Conservation (phyloP, 23 tunicate species). For the Botrylloides violaceus region DNA sequence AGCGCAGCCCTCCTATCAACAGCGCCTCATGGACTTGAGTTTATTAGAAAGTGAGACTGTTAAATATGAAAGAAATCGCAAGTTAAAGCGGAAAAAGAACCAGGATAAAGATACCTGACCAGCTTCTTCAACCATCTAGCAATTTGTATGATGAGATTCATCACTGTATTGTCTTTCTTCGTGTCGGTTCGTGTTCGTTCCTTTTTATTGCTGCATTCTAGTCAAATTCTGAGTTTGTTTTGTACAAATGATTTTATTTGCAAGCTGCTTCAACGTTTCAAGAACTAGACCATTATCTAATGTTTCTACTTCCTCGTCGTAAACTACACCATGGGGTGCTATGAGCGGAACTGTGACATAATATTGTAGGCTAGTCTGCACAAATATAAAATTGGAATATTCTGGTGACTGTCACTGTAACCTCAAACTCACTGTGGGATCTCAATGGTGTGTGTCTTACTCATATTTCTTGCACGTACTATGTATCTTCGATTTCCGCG, state of each 20-base stretch:
- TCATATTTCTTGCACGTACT: too few relatives aligned
- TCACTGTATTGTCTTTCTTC: too few relatives aligned
- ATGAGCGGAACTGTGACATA: too few relatives aligned
- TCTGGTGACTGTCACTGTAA: too few relatives aligned
- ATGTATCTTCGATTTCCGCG: too few relatives aligned
- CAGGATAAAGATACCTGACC: slow-evolving; percentile 56
- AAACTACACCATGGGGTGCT: too few relatives aligned
- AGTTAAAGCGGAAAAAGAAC: slow-evolving; percentile 69
- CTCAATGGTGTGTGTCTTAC: too few relatives aligned
- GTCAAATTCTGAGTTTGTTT: neutral
- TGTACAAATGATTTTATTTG: neutral
- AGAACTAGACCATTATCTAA: too few relatives aligned
- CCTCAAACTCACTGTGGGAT: too few relatives aligned
- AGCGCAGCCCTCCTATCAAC: slow-evolving; percentile 76
- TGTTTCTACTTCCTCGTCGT: too few relatives aligned
- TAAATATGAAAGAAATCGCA: slow-evolving; percentile 69
- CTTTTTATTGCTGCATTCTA: neutral
- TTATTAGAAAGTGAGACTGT: slow-evolving; percentile 74
- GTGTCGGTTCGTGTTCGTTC: neutral
- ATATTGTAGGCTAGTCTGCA: too few relatives aligned
- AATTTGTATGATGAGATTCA: neutral
- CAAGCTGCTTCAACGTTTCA: neutral
- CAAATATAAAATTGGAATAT: too few relatives aligned
- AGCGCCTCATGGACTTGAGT: slow-evolving; percentile 68
- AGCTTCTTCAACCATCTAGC: neutral